Evolutionary conservation across 2,113 vertebrate genomes (phyloP).

Genomic region (Scomber colias): DNA sequence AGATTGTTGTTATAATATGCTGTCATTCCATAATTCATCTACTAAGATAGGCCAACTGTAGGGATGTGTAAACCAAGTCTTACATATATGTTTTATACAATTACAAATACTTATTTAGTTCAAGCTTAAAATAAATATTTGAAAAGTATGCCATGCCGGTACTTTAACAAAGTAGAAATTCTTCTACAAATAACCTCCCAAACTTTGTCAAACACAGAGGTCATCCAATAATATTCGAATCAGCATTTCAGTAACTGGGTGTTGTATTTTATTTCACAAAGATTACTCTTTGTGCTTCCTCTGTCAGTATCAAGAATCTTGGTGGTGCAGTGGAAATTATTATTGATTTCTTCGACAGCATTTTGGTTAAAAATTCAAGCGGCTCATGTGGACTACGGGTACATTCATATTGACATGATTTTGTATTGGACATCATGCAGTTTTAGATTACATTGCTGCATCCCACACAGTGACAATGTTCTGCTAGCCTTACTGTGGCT

Average conservation of each 20-base stretch:
- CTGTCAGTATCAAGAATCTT: slow-evolving; percentile 10
- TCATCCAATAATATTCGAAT: slow-evolving; percentile 23
- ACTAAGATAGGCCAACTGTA: background rate
- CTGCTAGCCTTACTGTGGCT: background rate
- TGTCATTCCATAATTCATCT: too few species aligned
- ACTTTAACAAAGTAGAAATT: background rate
- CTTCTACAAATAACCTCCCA: background rate
- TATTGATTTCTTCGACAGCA: slow-evolving; percentile 26
- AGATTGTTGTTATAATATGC: background rate
- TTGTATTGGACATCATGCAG: slow-evolving; percentile 4
- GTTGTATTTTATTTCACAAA: too few species aligned
- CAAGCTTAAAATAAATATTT: background rate
- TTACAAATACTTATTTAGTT: background rate
- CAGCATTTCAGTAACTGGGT: background rate
- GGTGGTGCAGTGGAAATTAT: background rate
- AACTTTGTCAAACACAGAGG: background rate
- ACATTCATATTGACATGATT: slow-evolving; percentile 6
- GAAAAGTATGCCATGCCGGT: background rate
- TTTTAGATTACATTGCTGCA: background rate
- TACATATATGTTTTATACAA: background rate
- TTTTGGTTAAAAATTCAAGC: background rate
- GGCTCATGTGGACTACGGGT: background rate
- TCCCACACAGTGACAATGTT: background rate
- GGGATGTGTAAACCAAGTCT: background rate
- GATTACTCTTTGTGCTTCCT: slow-evolving; percentile 16